phyloP scores from a whole-genome alignment of 2,888 invertebrate species.

The Drosophila tanythrix region DNA sequence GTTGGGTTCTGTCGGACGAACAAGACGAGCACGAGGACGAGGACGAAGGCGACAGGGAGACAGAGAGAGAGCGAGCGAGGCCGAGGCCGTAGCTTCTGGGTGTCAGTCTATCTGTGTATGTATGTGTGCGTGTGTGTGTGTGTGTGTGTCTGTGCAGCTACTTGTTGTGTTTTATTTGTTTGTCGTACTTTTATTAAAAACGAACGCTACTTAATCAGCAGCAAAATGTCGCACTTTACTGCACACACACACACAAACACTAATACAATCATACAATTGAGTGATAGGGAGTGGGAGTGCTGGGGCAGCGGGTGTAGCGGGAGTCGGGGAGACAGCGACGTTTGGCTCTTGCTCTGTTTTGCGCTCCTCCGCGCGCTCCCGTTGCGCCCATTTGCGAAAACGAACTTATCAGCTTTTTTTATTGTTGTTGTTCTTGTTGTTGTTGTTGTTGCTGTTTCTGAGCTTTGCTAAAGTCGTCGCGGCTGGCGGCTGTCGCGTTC shows the following conservation, averaged over 20 bases:
- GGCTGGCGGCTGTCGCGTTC: constrained; percentile 35
- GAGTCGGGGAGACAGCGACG: constrained; percentile 1
- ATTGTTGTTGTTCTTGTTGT: constrained; percentile 9
- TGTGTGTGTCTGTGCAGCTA: constrained; percentile 50
- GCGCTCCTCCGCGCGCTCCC: constrained; percentile 17
- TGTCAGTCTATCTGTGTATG: constrained; percentile 23
- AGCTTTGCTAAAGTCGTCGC: constrained; percentile 52
- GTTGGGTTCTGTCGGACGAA: neutral
- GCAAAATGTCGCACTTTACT: constrained; percentile 78
- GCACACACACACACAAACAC: constrained; percentile 46
- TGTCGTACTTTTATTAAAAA: constrained; percentile 76
- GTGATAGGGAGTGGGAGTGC: constrained; percentile 14
- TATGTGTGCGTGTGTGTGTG: constrained; percentile 4
- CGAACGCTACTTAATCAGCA: constrained; percentile 80
- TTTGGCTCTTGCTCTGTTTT: constrained; percentile 35
- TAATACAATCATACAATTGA: constrained; percentile 11
- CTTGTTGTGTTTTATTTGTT: constrained; percentile 77
- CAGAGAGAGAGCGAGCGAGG: neutral
- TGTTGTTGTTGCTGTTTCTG: constrained; percentile 25
- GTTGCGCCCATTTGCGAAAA: constrained; percentile 48
- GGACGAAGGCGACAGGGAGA: constrained; percentile 2
- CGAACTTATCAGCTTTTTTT: constrained; percentile 69
- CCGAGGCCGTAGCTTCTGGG: constrained; percentile 50
- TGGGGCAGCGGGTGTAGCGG: neutral
- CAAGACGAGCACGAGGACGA: constrained; percentile 8